These are phyloP conservation scores for Falco naumanni DNA, from an alignment of 2,797 vertebrate species.

Conservation along the genomic window DNA sequence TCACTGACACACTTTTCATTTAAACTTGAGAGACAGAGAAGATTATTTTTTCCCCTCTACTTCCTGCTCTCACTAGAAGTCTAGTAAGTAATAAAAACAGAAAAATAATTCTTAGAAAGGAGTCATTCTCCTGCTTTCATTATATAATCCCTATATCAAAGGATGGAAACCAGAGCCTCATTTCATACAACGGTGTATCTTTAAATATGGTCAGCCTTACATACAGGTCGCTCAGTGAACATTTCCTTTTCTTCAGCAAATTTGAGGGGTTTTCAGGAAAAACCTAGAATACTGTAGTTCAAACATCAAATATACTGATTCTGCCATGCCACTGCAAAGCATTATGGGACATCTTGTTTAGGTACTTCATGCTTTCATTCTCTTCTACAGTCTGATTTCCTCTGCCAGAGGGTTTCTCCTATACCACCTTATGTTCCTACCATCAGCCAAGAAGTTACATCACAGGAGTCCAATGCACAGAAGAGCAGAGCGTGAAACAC, in stretches of 20 bases:
- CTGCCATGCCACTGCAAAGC: neutral
- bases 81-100: neutral
- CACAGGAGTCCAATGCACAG: neutral
- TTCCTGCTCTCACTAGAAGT: neutral
- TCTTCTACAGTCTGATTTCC: neutral
- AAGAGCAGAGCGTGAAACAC: neutral
- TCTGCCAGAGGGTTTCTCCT: neutral
- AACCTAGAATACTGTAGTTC: neutral
- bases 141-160: neutral
- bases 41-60: neutral
- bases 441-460: neutral
- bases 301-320: neutral
- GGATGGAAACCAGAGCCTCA: neutral
- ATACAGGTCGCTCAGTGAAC: neutral
- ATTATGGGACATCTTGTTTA: neutral
- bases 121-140: neutral
- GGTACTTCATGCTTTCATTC: neutral
- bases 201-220: neutral
- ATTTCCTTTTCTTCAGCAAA: neutral
- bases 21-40: neutral
- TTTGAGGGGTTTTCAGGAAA: neutral
- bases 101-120: neutral
- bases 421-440: neutral
- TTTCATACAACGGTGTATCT: neutral
- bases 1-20: neutral